Conservation (phyloP, 2,797 vertebrate species). For the Synaphobranchus kaupii region DNA sequence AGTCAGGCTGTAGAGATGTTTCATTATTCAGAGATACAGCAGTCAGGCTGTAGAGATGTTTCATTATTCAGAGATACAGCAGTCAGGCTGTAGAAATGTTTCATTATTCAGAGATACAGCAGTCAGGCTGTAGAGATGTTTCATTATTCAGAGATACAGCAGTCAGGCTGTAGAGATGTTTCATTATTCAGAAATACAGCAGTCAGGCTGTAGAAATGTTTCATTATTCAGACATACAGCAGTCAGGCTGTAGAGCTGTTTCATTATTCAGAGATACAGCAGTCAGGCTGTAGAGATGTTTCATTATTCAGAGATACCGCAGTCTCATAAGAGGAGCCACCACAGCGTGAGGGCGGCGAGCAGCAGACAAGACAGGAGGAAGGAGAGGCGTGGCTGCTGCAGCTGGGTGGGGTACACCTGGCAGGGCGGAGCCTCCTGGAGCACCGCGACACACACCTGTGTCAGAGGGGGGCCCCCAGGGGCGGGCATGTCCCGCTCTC, state of each 20-base stretch:
- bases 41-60: neutral
- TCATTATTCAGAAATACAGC: neutral
- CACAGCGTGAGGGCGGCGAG: constrained; percentile 74
- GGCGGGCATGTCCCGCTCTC: constrained; percentile 72
- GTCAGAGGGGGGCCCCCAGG: constrained; percentile 62
- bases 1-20: neutral
- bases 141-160: neutral
- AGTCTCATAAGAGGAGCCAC: constrained; percentile 79
- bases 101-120: neutral
- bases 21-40: neutral
- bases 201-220: no score
- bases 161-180: neutral
- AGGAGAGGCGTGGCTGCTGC: constrained; percentile 72
- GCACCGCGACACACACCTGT: constrained; percentile 78
- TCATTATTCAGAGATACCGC: neutral
- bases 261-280: neutral
- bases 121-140: neutral
- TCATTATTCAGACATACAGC: no score
- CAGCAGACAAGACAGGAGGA: constrained; percentile 78
- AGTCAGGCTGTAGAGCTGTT: no score
- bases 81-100: neutral
- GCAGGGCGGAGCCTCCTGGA: constrained; percentile 79
- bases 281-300: neutral
- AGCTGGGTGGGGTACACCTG: constrained; percentile 73
- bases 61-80: no score